These are phyloP conservation scores for Panulirus ornatus DNA, from an alignment of 1,140 invertebrate species.

Conservation along the genomic window DNA sequence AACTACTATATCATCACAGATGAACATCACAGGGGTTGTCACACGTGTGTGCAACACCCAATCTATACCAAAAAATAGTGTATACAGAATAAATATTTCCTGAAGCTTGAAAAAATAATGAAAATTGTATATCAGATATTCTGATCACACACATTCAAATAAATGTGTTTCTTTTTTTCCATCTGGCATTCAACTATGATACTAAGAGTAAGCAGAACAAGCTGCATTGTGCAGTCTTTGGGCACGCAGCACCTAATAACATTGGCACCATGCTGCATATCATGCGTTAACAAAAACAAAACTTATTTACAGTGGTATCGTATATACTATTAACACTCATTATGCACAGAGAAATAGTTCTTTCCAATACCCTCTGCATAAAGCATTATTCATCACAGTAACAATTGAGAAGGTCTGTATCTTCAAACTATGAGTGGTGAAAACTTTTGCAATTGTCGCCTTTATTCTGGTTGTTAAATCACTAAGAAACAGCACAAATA, in stretches of 20 bases:
- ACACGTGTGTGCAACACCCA: neutral
- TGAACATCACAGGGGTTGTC: neutral
- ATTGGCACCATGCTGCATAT: neutral
- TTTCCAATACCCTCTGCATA: no score
- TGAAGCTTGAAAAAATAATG: neutral
- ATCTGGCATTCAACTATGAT: neutral
- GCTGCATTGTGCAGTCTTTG: neutral
- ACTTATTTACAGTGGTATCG: no score
- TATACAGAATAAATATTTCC: neutral
- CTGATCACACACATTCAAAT: neutral
- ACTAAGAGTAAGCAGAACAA: neutral
- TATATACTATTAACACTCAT: no score
- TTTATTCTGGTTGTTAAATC: no score
- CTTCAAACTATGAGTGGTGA: no score
- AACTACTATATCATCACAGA: constrained; percentile 1
- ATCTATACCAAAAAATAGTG: neutral
- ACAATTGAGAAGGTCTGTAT: no score
- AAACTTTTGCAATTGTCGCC: no score
- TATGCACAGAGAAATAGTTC: no score
- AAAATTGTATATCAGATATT: neutral
- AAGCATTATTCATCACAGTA: no score
- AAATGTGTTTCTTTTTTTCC: neutral
- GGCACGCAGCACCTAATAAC: neutral
- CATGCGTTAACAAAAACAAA: no score
- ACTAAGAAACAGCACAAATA: no score